These are phyloP conservation scores for Diabrotica balteata DNA, from an alignment of 2,888 invertebrate genomes.

Conservation along the genomic window DNA sequence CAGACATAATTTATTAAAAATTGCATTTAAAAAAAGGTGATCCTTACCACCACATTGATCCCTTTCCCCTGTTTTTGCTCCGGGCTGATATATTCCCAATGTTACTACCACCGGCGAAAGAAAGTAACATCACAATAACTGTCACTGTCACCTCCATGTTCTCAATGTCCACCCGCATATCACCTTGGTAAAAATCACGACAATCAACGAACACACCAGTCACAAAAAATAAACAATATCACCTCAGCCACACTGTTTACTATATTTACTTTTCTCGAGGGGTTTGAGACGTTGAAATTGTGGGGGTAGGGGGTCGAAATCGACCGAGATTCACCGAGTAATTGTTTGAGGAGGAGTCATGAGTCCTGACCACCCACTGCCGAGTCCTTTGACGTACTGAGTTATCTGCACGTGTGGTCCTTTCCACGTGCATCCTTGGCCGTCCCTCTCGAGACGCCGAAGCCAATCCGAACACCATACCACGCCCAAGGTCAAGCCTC, in stretches of 20 bases:
- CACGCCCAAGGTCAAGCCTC: slow-evolving; percentile 49
- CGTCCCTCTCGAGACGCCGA: slow-evolving; percentile 41
- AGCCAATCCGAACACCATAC: slow-evolving; percentile 47
- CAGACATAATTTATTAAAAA: not conserved
- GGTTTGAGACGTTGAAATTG: slow-evolving; percentile 46
- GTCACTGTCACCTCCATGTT: slow-evolving; percentile 50
- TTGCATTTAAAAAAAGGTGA: slow-evolving; percentile 10
- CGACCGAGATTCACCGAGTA: slow-evolving; percentile 51
- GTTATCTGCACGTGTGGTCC: slow-evolving; percentile 56
- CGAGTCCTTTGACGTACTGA: slow-evolving; percentile 56
- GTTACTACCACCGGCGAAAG: slow-evolving; percentile 44
- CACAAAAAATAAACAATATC: slow-evolving; percentile 61
- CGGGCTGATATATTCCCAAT: slow-evolving; percentile 53
- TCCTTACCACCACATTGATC: slow-evolving; percentile 92
- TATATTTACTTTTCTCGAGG: slow-evolving; percentile 57
- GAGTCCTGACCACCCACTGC: slow-evolving; percentile 57
- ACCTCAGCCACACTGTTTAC: slow-evolving; percentile 52
- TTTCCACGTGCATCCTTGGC: slow-evolving; percentile 53
- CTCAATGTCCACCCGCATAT: slow-evolving; percentile 49
- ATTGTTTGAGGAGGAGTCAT: slow-evolving; percentile 54
- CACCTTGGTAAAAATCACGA: slow-evolving; percentile 47
- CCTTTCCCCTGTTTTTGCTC: slow-evolving; percentile 77
- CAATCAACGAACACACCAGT: slow-evolving; percentile 40
- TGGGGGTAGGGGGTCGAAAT: slow-evolving; percentile 54
- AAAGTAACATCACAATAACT: slow-evolving; percentile 45